Conservation (phyloP, 1,140 invertebrate genomes). For the Phortica variegata region DNA sequence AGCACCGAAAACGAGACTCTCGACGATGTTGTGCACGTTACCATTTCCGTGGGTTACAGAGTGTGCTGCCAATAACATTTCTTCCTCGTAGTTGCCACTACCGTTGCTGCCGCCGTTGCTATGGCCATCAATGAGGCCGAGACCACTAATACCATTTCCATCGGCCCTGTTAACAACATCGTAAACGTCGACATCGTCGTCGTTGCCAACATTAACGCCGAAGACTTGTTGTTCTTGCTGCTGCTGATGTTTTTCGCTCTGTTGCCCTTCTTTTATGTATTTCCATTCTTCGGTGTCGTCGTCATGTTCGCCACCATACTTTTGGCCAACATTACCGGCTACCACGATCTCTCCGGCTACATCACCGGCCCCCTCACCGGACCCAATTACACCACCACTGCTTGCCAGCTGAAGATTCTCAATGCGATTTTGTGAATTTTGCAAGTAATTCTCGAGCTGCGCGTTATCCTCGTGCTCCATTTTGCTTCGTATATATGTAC, state of each 20-base stretch:
- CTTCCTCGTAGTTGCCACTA: slow-evolving; percentile 8
- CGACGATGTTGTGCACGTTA: neutral
- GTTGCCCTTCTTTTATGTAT: slow-evolving; percentile 52
- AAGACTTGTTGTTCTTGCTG: slow-evolving; percentile 25
- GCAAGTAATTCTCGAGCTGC: slow-evolving; percentile 42
- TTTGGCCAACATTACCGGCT: slow-evolving; percentile 19
- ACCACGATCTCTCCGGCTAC: slow-evolving; percentile 29
- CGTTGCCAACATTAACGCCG: slow-evolving; percentile 23
- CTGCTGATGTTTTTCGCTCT: slow-evolving; percentile 48
- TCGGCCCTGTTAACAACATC: slow-evolving; percentile 20
- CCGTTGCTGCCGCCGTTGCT: slow-evolving; percentile 15
- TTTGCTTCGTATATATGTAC: slow-evolving; percentile 10
- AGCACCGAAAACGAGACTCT: no score
- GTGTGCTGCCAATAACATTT: neutral
- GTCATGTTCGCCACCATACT: slow-evolving; percentile 30
- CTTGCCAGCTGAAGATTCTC: slow-evolving; percentile 45
- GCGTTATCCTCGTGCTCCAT: slow-evolving; percentile 54
- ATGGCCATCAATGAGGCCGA: slow-evolving; percentile 12
- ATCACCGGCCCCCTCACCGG: slow-evolving; percentile 27
- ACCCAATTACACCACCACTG: slow-evolving; percentile 11
- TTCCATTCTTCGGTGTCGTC: slow-evolving; percentile 48
- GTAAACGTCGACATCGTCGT: slow-evolving; percentile 14
- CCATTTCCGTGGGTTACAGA: slow-evolving; percentile 1
- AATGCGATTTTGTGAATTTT: slow-evolving; percentile 32
- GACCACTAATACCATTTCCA: slow-evolving; percentile 20